Percentiles rank a stretch among this genome's conserved stretches.
Evolutionary conservation across 2,888 invertebrate species (phyloP).

Genomic region (Acheta domesticus): DNA sequence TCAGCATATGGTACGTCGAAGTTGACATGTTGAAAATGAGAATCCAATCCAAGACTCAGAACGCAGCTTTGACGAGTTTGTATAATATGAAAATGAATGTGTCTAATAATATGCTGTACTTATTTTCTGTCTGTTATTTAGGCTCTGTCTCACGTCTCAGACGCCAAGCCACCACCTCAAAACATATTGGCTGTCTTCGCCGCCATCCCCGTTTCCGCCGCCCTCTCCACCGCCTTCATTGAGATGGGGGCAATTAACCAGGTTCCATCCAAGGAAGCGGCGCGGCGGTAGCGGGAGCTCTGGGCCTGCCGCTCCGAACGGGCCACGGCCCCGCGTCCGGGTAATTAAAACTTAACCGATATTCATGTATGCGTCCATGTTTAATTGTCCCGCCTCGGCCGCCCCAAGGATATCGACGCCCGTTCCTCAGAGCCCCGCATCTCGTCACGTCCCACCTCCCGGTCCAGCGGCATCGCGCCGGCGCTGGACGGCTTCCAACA

Average conservation of each 20-base stretch:
- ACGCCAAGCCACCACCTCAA: too few species aligned
- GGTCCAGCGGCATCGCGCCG: neutral
- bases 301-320: neutral
- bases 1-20: too few species aligned
- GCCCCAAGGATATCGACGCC: neutral
- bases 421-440: neutral
- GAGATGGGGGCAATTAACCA: neutral
- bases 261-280: neutral
- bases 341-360: conserved; percentile 18
- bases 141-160: too few species aligned
- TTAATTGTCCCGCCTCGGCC: neutral
- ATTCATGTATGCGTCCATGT: conserved; percentile 2
- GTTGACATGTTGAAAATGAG: too few species aligned
- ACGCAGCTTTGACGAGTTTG: too few species aligned
- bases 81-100: too few species aligned
- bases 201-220: too few species aligned
- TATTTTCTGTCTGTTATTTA: too few species aligned
- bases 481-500: neutral
- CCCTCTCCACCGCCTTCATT: too few species aligned
- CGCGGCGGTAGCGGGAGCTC: neutral
- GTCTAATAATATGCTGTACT: too few species aligned
- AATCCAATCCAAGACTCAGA: too few species aligned
- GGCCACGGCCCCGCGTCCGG: neutral
- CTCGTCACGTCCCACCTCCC: neutral
- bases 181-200: too few species aligned